These are phyloP conservation scores for Ectropis grisescens DNA, from an alignment of 1,140 invertebrate species.

Conservation along the genomic window DNA sequence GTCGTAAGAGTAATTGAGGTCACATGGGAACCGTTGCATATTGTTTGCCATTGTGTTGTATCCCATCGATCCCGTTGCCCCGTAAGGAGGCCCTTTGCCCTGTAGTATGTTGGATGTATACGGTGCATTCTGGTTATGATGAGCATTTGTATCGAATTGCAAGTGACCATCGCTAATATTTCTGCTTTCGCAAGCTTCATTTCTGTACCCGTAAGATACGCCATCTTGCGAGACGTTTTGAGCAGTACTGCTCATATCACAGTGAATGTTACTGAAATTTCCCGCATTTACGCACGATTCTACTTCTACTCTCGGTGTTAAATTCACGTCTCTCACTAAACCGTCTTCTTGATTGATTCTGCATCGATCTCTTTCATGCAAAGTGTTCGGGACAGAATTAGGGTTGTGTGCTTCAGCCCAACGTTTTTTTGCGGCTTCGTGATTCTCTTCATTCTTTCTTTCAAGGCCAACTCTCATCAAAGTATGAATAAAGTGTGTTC, in stretches of 20 bases:
- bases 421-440: constrained; percentile 49
- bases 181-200: constrained; percentile 22
- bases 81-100: constrained; percentile 54
- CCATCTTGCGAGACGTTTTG: constrained; percentile 26
- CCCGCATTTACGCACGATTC: constrained; percentile 75
- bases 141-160: constrained; percentile 36
- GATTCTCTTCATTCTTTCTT: constrained; percentile 66
- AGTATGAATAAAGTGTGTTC: constrained; percentile 98
- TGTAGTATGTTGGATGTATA: constrained; percentile 56
- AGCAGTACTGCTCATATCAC: constrained; percentile 29
- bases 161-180: constrained; percentile 27
- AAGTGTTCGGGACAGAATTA: constrained; percentile 32
- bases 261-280: constrained; percentile 76
- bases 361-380: constrained; percentile 37
- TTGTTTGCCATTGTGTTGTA: constrained; percentile 42
- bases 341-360: constrained; percentile 35
- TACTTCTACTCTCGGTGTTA: constrained; percentile 71
- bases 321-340: constrained; percentile 68
- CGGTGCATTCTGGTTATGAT: constrained; percentile 29
- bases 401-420: constrained; percentile 37
- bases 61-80: constrained; percentile 31
- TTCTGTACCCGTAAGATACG: constrained; percentile 33
- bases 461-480: constrained; percentile 95
- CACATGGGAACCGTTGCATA: constrained; percentile 55
- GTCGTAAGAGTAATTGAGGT: constrained; percentile 61